Conservation (phyloP, 2,797 vertebrate species). For the Mus caroli region DNA sequence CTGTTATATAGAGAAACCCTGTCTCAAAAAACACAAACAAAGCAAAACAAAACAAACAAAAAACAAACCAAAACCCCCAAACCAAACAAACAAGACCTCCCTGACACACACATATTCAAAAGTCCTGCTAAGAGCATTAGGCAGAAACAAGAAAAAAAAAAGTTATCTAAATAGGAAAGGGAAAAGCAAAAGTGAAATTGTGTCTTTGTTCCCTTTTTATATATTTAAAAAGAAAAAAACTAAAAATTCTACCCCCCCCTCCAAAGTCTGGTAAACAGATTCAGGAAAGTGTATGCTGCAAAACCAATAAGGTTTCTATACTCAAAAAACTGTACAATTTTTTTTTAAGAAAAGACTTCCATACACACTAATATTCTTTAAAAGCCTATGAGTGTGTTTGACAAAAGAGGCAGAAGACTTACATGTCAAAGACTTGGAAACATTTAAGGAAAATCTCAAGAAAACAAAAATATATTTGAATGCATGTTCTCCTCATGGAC, state of each 20-base stretch:
- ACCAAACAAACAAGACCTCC: not conserved
- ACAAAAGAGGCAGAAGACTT: not conserved
- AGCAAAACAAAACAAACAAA: not conserved
- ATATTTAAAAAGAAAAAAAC: not conserved
- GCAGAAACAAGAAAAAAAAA: not conserved
- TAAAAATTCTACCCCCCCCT: not conserved
- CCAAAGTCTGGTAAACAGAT: not conserved
- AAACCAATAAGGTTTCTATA: not conserved
- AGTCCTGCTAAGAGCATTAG: not conserved
- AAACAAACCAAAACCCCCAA: not conserved
- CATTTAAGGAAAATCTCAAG: not conserved
- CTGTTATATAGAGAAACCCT: not conserved
- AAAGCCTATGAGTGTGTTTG: not conserved
- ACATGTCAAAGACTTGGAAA: not conserved
- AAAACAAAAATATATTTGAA: not conserved
- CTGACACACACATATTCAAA: not conserved
- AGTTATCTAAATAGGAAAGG: not conserved
- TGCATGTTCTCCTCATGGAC: not conserved
- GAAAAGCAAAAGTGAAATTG: not conserved
- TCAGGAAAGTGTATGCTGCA: not conserved
- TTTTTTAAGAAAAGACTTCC: not conserved
- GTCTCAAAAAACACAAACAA: not conserved
- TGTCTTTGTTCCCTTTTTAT: not conserved
- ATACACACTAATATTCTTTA: not conserved
- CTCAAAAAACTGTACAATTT: not conserved